phyloP scores from a whole-genome alignment of 2,797 vertebrate genomes.

The Loris lydekkerianus region DNA sequence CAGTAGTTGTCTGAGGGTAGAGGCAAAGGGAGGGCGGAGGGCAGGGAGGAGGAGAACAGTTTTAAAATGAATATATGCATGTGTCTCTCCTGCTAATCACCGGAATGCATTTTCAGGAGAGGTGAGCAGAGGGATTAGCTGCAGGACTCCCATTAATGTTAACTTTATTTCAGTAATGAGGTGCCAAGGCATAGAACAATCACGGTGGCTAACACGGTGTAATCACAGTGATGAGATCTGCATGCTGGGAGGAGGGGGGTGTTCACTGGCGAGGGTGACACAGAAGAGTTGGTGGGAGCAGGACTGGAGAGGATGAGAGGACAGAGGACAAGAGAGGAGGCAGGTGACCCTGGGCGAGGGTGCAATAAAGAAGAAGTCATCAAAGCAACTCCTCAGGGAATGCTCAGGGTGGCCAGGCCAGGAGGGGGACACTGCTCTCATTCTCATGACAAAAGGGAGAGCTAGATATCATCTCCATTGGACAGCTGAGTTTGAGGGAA shows the following conservation, averaged over 20 bases:
- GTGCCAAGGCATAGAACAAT: constrained; percentile 84
- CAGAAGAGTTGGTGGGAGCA: background rate
- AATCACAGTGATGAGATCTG: constrained; percentile 86
- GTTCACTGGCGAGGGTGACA: background rate
- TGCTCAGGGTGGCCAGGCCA: background rate
- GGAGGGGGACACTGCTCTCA: background rate
- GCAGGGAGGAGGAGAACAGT: constrained; percentile 38
- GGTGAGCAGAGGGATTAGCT: constrained; percentile 85
- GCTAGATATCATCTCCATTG: background rate
- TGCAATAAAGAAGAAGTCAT: rapidly evolving
- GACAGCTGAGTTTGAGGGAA: background rate
- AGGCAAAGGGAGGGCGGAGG: background rate
- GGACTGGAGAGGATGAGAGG: too few species aligned
- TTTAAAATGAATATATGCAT: constrained; percentile 85
- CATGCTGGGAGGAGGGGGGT: constrained; percentile 64
- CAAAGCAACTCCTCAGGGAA: rapidly evolving
- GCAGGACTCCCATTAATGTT: constrained; percentile 89
- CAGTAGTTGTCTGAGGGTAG: constrained; percentile 17
- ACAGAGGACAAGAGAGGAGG: background rate
- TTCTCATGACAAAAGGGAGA: background rate
- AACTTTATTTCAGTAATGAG: constrained; percentile 90
- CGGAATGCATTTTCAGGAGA: constrained; percentile 85
- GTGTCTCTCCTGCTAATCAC: constrained; percentile 86
- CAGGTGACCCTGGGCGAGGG: background rate
- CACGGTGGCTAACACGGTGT: constrained; percentile 82